These are phyloP conservation scores for Hassar affinis DNA, from an alignment of 2,113 vertebrate genomes.

Conservation along the genomic window DNA sequence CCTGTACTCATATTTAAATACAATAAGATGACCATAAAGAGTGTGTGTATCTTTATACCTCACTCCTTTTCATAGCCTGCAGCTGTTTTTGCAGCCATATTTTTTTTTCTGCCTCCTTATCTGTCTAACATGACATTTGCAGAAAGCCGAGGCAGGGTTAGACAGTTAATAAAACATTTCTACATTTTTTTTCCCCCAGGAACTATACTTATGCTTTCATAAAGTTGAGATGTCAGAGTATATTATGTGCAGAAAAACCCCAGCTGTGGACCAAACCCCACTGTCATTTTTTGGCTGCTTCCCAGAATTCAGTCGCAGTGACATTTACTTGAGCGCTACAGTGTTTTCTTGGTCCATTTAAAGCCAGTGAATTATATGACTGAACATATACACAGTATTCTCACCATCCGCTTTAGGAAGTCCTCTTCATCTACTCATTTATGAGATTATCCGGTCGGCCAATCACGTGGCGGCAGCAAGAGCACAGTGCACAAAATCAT, in stretches of 20 bases:
- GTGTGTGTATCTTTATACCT: not conserved
- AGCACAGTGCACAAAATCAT: not conserved
- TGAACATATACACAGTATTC: not conserved
- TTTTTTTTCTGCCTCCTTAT: not conserved
- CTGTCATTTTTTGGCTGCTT: not conserved
- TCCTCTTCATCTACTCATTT: not conserved
- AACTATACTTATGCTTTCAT: not conserved
- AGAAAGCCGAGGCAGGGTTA: not conserved
- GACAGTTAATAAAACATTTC: slow-evolving; percentile 1
- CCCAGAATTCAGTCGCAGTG: not conserved
- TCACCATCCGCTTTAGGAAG: not conserved
- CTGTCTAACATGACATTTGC: not conserved
- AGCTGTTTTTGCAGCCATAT: not conserved
- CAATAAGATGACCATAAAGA: not conserved
- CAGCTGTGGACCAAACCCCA: not conserved
- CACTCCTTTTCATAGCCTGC: not conserved
- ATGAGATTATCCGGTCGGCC: not conserved
- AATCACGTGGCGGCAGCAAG: not conserved
- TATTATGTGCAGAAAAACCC: not conserved
- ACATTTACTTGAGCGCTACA: not conserved
- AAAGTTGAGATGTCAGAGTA: not conserved
- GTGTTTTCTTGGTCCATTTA: slow-evolving; percentile 9
- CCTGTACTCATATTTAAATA: not conserved
- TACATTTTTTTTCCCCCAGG: not conserved
- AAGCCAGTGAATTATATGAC: not conserved